Percentiles rank a stretch among this genome's conserved stretches.
Evolutionary conservation across 2,888 invertebrate species (phyloP).

Genomic region (Cremastinae sp.): DNA sequence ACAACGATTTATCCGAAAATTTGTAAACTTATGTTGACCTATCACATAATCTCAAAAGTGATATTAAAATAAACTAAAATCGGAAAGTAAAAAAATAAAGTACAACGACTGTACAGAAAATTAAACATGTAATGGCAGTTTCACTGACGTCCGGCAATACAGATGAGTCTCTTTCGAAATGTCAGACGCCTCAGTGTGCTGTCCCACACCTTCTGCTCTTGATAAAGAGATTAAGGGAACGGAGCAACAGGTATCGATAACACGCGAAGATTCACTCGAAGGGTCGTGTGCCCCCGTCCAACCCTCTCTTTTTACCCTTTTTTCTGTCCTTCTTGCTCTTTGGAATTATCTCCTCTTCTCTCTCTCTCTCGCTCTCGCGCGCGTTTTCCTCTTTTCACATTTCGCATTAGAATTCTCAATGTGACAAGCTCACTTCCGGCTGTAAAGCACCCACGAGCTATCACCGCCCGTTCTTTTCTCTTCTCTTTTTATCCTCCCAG

Average conservation of each 20-base stretch:
- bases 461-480: conserved; percentile 38
- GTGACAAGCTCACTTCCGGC: conserved; percentile 65
- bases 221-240: conserved; percentile 67
- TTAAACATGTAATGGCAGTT: too few species aligned
- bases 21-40: too few species aligned
- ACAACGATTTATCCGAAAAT: too few species aligned
- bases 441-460: conserved; percentile 58
- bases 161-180: too few species aligned
- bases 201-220: conserved; percentile 53
- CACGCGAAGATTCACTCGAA: conserved; percentile 60
- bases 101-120: too few species aligned
- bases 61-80: too few species aligned
- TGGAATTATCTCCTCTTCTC: neutral
- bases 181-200: too few species aligned
- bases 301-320: conserved; percentile 20
- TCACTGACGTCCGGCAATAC: too few species aligned
- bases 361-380: neutral
- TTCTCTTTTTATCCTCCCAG: conserved; percentile 56
- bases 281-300: conserved; percentile 48
- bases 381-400: conserved; percentile 8
- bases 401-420: conserved; percentile 63
- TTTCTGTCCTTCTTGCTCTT: neutral
- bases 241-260: conserved; percentile 67
- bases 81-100: too few species aligned
- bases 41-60: too few species aligned